Conservation (phyloP, 2,888 invertebrate genomes). For the Piscicola geometra region DNA sequence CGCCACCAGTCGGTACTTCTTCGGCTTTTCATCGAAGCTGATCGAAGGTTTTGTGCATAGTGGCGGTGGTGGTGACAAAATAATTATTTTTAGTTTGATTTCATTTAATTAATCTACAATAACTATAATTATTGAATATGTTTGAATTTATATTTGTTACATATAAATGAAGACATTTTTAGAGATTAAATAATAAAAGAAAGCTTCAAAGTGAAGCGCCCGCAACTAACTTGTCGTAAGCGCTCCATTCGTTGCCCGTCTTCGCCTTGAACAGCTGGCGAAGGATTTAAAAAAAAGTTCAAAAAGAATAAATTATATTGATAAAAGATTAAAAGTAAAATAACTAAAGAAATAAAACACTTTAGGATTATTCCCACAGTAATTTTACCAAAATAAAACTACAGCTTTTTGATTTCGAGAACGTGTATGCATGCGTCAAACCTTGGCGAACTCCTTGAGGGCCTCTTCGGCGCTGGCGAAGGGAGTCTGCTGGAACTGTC, state of each 20-base stretch:
- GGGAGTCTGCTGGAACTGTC: conserved; percentile 59
- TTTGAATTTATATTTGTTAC: too few species aligned
- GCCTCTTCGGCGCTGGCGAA: conserved; percentile 56
- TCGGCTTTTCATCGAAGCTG: conserved; percentile 53
- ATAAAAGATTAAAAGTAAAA: neutral
- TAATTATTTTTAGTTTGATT: neutral
- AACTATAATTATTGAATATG: too few species aligned
- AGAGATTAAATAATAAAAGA: too few species aligned
- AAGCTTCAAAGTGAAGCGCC: too few species aligned
- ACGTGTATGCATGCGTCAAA: too few species aligned
- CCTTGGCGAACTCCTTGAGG: conserved; percentile 58
- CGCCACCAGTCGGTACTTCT: conserved; percentile 58
- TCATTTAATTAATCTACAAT: too few species aligned
- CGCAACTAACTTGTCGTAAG: conserved; percentile 49
- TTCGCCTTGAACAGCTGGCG: conserved; percentile 55
- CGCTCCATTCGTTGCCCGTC: conserved; percentile 58
- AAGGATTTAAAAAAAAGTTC: too few species aligned
- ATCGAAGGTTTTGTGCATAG: conserved; percentile 3
- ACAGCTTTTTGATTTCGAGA: too few species aligned
- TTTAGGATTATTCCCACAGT: too few species aligned
- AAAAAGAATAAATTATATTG: neutral
- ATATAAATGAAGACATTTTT: too few species aligned
- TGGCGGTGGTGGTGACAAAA: neutral
- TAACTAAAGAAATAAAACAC: neutral
- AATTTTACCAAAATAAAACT: too few species aligned